Percentiles rank a stretch among this genome's conserved stretches.
phyloP scores from a whole-genome alignment of 2,888 invertebrate species.

The Lasioglossum calceatum region DNA sequence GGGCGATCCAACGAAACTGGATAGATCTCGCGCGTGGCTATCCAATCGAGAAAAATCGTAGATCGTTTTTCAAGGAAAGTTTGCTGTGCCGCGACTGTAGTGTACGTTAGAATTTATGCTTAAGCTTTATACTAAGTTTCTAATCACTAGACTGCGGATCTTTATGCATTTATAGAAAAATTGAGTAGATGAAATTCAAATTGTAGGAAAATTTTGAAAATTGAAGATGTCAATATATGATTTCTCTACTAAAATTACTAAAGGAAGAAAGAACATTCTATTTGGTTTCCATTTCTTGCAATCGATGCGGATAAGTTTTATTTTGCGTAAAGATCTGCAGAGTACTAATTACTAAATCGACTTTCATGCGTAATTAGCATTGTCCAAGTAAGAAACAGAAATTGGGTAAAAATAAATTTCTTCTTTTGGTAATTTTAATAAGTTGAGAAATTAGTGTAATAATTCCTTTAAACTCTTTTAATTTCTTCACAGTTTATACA shows the following conservation, averaged over 20 bases:
- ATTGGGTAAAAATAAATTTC: not conserved
- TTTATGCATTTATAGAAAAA: too few species aligned
- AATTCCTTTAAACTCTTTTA: too few species aligned
- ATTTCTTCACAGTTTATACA: too few species aligned
- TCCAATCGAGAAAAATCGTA: not conserved
- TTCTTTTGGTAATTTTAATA: not conserved
- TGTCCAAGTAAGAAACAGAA: not conserved
- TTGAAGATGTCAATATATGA: too few species aligned
- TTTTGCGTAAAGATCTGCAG: too few species aligned
- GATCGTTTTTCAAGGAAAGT: not conserved
- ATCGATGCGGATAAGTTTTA: too few species aligned
- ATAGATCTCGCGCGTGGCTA: not conserved
- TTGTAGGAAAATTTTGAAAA: too few species aligned
- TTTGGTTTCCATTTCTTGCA: too few species aligned
- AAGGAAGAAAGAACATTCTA: too few species aligned
- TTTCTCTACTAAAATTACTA: too few species aligned
- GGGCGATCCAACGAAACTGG: not conserved
- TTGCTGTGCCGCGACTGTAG: not conserved
- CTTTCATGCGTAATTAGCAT: not conserved
- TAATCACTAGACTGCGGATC: not conserved
- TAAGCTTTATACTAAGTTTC: not conserved
- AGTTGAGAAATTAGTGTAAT: not conserved
- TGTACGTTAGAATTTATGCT: not conserved
- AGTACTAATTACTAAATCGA: not conserved
- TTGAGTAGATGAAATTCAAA: too few species aligned